Evolutionary conservation across 2,113 vertebrate genomes (phyloP).

Genomic region (Ondatra zibethicus): DNA sequence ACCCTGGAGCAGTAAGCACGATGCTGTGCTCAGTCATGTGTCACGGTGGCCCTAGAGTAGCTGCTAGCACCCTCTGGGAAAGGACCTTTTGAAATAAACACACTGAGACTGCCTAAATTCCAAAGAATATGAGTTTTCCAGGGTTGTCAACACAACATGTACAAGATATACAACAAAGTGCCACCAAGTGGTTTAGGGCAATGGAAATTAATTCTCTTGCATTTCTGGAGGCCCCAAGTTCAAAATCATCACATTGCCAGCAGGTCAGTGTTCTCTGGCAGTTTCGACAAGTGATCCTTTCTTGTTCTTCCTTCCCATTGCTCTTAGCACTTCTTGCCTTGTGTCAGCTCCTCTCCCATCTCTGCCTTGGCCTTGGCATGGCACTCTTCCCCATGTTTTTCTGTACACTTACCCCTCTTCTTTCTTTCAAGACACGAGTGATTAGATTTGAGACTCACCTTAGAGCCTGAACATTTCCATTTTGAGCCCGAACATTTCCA

Average conservation of each 20-base stretch:
- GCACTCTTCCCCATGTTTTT: rapidly evolving
- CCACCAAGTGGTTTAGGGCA: background rate
- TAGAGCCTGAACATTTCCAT: background rate
- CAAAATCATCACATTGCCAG: background rate
- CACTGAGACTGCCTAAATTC: background rate
- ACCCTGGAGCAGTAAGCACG: background rate
- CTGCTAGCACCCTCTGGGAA: background rate
- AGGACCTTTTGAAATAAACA: background rate
- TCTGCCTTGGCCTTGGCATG: background rate
- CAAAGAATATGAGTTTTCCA: background rate
- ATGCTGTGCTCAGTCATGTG: background rate
- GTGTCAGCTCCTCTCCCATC: rapidly evolving
- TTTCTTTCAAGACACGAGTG: background rate
- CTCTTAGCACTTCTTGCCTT: background rate
- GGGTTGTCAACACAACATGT: background rate
- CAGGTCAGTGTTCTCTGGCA: background rate
- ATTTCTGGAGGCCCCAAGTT: background rate
- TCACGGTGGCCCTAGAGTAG: background rate
- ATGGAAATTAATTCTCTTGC: background rate
- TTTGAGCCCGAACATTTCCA: background rate
- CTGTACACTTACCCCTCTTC: background rate
- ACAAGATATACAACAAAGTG: background rate
- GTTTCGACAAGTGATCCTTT: background rate
- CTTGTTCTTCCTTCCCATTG: background rate
- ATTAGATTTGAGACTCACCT: background rate